Base-by-base conservation (phyloP, 2,888 invertebrate genomes). In the Argynnis bischoffii region DNA sequence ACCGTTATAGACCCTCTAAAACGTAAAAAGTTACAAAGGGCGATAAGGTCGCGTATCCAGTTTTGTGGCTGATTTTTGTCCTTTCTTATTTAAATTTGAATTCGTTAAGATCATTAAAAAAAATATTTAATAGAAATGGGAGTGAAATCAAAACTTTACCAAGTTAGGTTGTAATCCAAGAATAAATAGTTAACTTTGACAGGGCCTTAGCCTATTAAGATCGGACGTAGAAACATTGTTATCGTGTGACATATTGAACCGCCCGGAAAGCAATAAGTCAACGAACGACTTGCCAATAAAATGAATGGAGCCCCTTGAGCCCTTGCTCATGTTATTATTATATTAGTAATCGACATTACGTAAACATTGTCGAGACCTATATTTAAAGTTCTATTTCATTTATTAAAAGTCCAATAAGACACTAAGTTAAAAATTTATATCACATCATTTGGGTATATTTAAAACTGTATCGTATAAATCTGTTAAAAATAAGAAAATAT, bases 191-290 rank as follows among this genome's bases (percentile, higher is more conserved):
- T 57, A 63, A 57, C 56, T 64, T 70, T 76, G 77, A 72, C 72
- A 69, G 71, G 75, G 75, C 75, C 60, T 66, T 69, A 59, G 69
- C 69, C 69, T 55, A 76, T 76, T 73, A 72, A 77, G 79, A 79
- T 80, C 76, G 73, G 78, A 80, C 81, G 83, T 82, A 85, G 84
- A 83, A 84, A 88, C 83, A 86, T 85, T 86, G 85, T 87, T 88
- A 89, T 88, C 86, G 71, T 69, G 72, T 79, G 81, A 82, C 83
- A 76, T 81, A 81, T 81, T 84, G 87, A 85, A 85, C 85, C 79
- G 81, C 79, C 80, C 77, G 81, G 81, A 79, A 81, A 81, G 81
- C 81, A 85, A 86, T 86, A 88, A 87, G 87, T 87, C 87, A 88
- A 85, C 85, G 88, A 88, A 85, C 85, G 88, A 86, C 87, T 85